Evolutionary conservation across 1,140 invertebrate species (phyloP), one percentile per base, ranked within the genome.

Genomic region (Lutraria rhynchaena): DNA sequence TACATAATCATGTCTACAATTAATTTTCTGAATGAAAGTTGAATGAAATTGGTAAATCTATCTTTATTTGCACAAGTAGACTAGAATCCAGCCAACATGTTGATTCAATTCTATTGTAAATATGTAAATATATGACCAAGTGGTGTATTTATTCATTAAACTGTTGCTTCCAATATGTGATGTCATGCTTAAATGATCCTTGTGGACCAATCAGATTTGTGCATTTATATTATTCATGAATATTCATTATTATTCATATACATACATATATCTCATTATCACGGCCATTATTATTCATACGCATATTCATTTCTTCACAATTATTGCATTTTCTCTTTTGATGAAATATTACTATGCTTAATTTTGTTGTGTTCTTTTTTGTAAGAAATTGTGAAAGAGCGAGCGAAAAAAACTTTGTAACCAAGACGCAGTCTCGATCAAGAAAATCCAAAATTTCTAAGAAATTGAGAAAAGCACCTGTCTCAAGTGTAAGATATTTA

Each of bases 121-220:
- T 71, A 71, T 71, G 49, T 71, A 57, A 19, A 71, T 71, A 71
- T 19, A 71, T 46, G 44, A 57, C 49, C 69, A 55, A 55, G 69
- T 51, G 69, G 53, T 71, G 69, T 71, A 71, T 71, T 71, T 71
- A 71, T 71, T 71, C 69, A 46, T 57, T 71, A 71, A 35, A 17
- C 29, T 19, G 29, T 51, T 71, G 63, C 63, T 67, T 67, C 63
- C 63, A 71, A 27, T 51, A 31, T 71, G 31, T 71, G 29, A 71
- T 71, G 69, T 71, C 69, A 71, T 71, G 44, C 44, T 70, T 33
- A 31, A 13, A 53, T 53, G 69, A 57, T 71, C 51, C 69, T 15
- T 49, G 69, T 57, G 69, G 51, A 71, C 69, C 69, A 71, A 71
- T 57, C 69, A 71, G 31, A 71, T 5, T 71, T 55, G 49, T 71